These are phyloP conservation scores for Deilephila porcellus DNA, from an alignment of 2,888 invertebrate species.

Conservation along the genomic window DNA sequence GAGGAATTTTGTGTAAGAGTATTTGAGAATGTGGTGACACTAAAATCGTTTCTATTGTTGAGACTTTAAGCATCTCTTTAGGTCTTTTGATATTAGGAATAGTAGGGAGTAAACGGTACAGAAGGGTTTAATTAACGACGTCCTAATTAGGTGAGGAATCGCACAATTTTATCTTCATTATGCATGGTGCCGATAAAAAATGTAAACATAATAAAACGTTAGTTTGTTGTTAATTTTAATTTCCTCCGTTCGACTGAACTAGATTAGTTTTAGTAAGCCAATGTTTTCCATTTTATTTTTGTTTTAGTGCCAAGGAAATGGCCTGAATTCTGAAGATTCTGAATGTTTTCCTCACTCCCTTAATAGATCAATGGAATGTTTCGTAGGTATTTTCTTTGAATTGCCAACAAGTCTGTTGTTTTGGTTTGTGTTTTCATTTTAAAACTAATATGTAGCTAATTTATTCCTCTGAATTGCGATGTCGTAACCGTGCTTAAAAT, in stretches of 20 bases:
- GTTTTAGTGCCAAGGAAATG: slow-evolving; percentile 40
- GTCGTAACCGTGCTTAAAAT: background rate
- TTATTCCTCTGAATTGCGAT: background rate
- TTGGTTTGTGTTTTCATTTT: background rate
- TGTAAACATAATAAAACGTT: too few relatives aligned
- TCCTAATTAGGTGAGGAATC: too few relatives aligned
- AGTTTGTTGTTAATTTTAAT: background rate
- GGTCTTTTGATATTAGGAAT: too few relatives aligned
- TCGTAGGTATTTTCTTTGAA: background rate
- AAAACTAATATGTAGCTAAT: background rate
- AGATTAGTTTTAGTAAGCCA: background rate
- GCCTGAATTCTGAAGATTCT: slow-evolving; percentile 32
- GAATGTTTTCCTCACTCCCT: slow-evolving; percentile 13
- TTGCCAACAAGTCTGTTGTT: background rate
- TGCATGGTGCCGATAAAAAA: too few relatives aligned
- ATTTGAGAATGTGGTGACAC: background rate
- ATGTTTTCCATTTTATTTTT: slow-evolving; percentile 31
- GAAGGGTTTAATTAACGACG: too few relatives aligned
- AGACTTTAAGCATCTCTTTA: too few relatives aligned
- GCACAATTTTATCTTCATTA: too few relatives aligned
- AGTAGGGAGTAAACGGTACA: too few relatives aligned
- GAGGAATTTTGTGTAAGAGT: background rate
- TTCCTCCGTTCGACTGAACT: background rate
- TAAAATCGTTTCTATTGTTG: too few relatives aligned
- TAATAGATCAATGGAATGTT: slow-evolving; percentile 1